Percentiles rank a stretch among this genome's conserved stretches.
phyloP scores from a whole-genome alignment of 1,140 invertebrate species.

The Drosophila sturtevanti region DNA sequence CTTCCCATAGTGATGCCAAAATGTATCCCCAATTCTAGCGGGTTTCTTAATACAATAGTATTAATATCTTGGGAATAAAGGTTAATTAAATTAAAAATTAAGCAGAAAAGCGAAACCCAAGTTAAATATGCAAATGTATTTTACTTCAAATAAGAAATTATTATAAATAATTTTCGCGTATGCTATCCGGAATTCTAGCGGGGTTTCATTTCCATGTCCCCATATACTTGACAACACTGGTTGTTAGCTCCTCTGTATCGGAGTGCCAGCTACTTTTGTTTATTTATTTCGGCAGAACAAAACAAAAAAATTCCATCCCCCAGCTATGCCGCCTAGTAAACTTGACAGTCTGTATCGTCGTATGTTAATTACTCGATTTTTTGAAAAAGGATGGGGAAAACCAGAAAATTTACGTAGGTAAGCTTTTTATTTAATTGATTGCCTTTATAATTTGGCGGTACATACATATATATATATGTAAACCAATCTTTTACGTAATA shows the following conservation, averaged over 20 bases:
- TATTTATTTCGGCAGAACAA: constrained; percentile 27
- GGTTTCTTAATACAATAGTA: not conserved
- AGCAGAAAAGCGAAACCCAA: not conserved
- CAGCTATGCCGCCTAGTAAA: constrained; percentile 88
- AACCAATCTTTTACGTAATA: constrained; percentile 1
- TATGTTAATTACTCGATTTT: constrained; percentile 95
- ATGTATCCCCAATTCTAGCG: not conserved
- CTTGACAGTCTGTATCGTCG: constrained; percentile 95
- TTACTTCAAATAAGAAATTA: not conserved
- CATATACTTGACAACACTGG: not conserved
- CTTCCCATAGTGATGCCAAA: not conserved
- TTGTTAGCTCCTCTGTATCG: constrained; percentile 18
- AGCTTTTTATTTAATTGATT: constrained; percentile 31
- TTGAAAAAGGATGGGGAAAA: constrained; percentile 98
- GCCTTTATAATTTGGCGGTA: not conserved
- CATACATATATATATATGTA: not conserved
- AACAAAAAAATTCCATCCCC: constrained; percentile 24
- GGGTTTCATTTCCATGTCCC: not conserved
- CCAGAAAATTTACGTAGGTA: constrained; percentile 95
- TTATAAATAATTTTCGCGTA: not conserved
- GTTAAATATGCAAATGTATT: not conserved
- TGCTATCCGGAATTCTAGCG: not conserved
- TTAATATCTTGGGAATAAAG: not conserved
- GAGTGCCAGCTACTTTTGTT: constrained; percentile 34
- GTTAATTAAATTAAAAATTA: not conserved